Evolutionary conservation across 2,797 vertebrate genomes (phyloP), one percentile per base, ranked within the genome.

Genomic region (Galaxias olidus): DNA sequence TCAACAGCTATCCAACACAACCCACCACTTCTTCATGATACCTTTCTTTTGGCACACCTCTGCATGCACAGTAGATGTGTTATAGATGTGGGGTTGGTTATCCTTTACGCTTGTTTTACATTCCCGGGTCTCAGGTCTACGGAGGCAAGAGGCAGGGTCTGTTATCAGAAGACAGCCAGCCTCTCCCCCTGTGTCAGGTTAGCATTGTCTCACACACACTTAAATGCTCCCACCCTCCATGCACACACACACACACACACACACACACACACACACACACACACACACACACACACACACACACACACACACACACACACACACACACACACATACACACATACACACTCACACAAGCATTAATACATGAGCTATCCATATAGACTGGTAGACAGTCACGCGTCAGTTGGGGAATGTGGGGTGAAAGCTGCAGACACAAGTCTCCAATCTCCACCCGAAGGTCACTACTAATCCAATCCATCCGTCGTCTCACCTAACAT

Each of bases 121-220:
- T 63, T 47, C 51, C 72, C 63, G 63, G 63, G 42, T 53, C 0
- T 0, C 79, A 92, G 93, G 91, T 82, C 64, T 77, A 65, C 93
- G 88, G 66, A 90, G 83, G 60, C 90, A 86, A 71, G 92, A 93
- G 47, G 74, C 84, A 12, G 77, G 76, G 45, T 77, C 84, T 0
- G 17, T 80, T 9, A 76, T 93, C 72, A 87, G 82, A 75, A 94
- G 92, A 69, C 87, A 84, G 60, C 82, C 80, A 0, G 60, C 85
- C 55, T 78, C 83, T 76, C 84, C 91, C 59, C 81, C 77, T 30
- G 86, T 87, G 50, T 82, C 92, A 85, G 94, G 92, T 91, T 85
- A 90, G 91, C 70, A 76, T 80, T 48, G 10, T 50, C 56, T 18
- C 9, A 20, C 10, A 10, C n/a, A 12, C 44, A 6, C 68, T 19